Evolutionary conservation across 2,797 vertebrate genomes (phyloP).

Genomic region (Enoplosus armatus): DNA sequence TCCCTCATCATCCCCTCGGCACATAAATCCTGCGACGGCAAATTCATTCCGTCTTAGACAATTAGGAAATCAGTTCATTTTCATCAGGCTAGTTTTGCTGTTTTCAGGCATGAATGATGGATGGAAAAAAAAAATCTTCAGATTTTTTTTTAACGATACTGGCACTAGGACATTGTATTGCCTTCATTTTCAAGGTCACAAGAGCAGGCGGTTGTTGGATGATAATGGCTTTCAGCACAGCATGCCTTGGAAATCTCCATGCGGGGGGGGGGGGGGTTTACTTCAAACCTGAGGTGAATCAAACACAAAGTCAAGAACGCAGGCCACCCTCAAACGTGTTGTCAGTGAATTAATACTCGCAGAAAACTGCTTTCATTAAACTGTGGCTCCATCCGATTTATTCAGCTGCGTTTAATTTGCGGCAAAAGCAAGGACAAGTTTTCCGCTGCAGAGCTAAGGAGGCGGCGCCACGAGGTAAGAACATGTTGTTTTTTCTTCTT

Average conservation of each 20-base stretch:
- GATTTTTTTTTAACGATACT: not conserved
- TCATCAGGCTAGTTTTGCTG: constrained; percentile 24
- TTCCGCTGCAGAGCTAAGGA: constrained; percentile 7
- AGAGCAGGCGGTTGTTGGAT: constrained; percentile 28
- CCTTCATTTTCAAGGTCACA: constrained; percentile 37
- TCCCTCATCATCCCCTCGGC: constrained; percentile 25
- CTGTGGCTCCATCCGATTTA: constrained; percentile 22
- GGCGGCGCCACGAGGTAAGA: constrained; percentile 50
- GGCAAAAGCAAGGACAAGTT: constrained; percentile 24
- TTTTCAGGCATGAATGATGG: constrained; percentile 14
- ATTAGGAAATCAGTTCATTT: constrained; percentile 37
- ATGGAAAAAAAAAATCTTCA: not conserved
- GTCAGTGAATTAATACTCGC: constrained; percentile 5
- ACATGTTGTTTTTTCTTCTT: constrained; percentile 38
- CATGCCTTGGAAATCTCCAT: constrained; percentile 27
- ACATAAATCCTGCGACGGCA: constrained; percentile 23
- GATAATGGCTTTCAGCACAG: constrained; percentile 32
- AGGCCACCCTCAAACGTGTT: constrained; percentile 17
- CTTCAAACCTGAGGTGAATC: constrained; percentile 19
- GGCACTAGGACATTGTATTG: not conserved
- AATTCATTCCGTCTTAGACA: constrained; percentile 37
- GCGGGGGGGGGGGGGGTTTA: too few species aligned
- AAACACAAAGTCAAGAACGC: constrained; percentile 28
- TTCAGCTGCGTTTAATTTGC: constrained; percentile 46
- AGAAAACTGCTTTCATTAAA: constrained; percentile 23